Conservation (phyloP, 2,113 vertebrate species). For the Xiphophorus couchianus region DNA sequence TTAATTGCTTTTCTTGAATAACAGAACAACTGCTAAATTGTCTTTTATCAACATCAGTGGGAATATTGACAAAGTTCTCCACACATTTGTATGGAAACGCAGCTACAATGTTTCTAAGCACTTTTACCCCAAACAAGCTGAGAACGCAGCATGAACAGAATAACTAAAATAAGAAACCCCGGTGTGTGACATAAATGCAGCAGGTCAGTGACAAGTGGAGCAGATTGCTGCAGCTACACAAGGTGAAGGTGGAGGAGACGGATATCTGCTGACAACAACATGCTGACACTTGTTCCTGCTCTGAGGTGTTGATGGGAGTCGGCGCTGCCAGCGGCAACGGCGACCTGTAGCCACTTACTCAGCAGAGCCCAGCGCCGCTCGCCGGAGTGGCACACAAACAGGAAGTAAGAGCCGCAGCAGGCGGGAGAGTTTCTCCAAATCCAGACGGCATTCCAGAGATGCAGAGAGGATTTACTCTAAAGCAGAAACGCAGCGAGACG, state of each 20-base stretch:
- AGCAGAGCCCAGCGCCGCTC: conserved; percentile 5
- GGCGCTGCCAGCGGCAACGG: conserved; percentile 4
- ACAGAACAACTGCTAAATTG: no score
- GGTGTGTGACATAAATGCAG: not conserved
- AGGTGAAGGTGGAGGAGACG: not conserved
- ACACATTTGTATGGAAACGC: no score
- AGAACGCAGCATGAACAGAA: not conserved
- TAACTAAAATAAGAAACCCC: not conserved
- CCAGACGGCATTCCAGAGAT: not conserved
- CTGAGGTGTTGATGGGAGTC: conserved; percentile 6
- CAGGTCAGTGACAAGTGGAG: not conserved
- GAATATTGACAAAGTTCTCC: no score
- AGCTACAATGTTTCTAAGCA: no score
- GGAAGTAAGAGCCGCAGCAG: conserved; percentile 6
- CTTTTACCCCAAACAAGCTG: not conserved
- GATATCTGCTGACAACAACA: conserved; percentile 3
- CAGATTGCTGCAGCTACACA: not conserved
- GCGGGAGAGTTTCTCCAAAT: not conserved
- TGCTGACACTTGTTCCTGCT: conserved; percentile 14
- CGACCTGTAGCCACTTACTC: not conserved
- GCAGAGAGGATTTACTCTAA: not conserved
- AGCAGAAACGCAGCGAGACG: not conserved
- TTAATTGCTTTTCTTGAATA: no score
- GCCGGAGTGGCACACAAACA: not conserved
- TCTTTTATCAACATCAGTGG: no score